phyloP scores from a whole-genome alignment of 2,113 vertebrate genomes.

The Pao palembangensis region DNA sequence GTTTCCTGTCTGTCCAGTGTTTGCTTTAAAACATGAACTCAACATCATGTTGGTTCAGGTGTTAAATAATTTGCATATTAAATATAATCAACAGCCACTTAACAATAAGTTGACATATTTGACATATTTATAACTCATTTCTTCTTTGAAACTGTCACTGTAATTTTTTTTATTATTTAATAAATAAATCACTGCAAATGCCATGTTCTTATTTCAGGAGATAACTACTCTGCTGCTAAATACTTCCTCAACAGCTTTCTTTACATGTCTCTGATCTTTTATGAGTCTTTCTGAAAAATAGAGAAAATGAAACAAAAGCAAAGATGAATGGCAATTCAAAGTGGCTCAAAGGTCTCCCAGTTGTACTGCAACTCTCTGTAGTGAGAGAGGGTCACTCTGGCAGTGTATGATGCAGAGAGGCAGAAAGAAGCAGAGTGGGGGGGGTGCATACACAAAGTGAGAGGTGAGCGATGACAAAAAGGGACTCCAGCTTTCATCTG shows the following conservation, averaged over 20 bases:
- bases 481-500: constrained; percentile 60
- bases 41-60: too few species aligned
- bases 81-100: too few species aligned
- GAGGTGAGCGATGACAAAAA: constrained; percentile 40
- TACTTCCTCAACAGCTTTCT: constrained; percentile 34
- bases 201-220: not conserved
- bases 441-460: constrained; percentile 10
- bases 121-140: too few species aligned
- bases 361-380: constrained; percentile 63
- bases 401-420: constrained; percentile 15
- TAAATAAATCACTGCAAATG: too few species aligned
- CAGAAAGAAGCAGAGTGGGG: constrained; percentile 1
- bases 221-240: constrained; percentile 11
- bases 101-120: too few species aligned
- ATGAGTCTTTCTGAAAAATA: constrained; percentile 44
- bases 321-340: constrained; percentile 70
- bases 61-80: too few species aligned
- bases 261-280: constrained; percentile 60
- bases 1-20: too few species aligned
- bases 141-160: too few species aligned
- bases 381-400: constrained; percentile 64
- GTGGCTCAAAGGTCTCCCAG: constrained; percentile 64
- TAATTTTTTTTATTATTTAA: too few species aligned
- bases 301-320: constrained; percentile 31
- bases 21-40: too few species aligned